These are phyloP conservation scores for Aproaerema taeniolella DNA, from an alignment of 2,888 invertebrate species.

Conservation along the genomic window DNA sequence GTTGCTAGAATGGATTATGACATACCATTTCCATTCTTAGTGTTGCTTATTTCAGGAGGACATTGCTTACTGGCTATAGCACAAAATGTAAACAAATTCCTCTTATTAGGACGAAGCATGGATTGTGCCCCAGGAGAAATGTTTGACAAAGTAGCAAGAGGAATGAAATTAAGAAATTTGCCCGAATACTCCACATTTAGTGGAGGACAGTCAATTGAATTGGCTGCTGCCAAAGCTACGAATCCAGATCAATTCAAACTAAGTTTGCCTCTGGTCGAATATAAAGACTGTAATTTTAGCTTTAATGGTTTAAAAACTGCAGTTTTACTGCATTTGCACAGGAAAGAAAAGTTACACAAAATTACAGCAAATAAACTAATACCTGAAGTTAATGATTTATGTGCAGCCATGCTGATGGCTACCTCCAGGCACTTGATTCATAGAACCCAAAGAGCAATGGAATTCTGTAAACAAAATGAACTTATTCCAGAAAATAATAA, in stretches of 20 bases:
- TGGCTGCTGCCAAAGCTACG: conserved; percentile 83
- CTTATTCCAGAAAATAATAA: conserved; percentile 80
- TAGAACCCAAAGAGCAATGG: conserved; percentile 90
- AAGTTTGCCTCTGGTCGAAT: conserved; percentile 79
- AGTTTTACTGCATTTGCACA: conserved; percentile 68
- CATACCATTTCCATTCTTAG: conserved; percentile 91
- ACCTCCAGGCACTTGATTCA: conserved; percentile 88
- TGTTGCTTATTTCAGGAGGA: conserved; percentile 94
- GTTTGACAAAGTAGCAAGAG: conserved; percentile 93
- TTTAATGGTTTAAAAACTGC: conserved; percentile 90
- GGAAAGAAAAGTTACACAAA: conserved; percentile 77
- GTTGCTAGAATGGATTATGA: conserved; percentile 86
- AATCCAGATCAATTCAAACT: conserved; percentile 83
- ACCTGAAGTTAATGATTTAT: conserved; percentile 87
- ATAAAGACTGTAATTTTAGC: conserved; percentile 93
- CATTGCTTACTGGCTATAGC: conserved; percentile 91
- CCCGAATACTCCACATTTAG: conserved; percentile 84
- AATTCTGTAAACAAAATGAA: conserved; percentile 80
- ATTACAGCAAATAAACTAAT: conserved; percentile 83
- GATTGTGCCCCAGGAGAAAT: conserved; percentile 96
- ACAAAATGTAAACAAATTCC: conserved; percentile 84
- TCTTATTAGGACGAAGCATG: conserved; percentile 86
- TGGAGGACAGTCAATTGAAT: conserved; percentile 93
- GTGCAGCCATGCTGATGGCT: conserved; percentile 88
- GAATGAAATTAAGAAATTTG: conserved; percentile 88